These are phyloP conservation scores for Calcarius lapponicus DNA, from an alignment of 2,797 vertebrate genomes.

Conservation along the genomic window DNA sequence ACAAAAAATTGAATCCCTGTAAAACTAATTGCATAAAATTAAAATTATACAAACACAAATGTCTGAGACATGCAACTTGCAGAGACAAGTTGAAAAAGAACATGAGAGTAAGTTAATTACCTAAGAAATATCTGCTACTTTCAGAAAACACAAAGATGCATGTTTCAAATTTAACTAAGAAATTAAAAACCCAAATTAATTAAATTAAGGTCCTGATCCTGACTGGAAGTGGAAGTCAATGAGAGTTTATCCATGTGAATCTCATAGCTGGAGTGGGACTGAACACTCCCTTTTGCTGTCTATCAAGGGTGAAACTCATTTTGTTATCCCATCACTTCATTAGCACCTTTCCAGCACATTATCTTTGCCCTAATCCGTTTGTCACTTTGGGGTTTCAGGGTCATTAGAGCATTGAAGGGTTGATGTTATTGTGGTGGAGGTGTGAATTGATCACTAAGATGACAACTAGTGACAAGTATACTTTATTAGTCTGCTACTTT, in stretches of 20 bases:
- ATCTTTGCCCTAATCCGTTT: constrained; percentile 69
- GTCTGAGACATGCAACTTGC: not conserved
- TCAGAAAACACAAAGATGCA: not conserved
- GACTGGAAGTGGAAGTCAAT: not conserved
- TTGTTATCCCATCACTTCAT: constrained; percentile 70
- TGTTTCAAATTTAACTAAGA: not conserved
- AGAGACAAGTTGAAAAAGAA: not conserved
- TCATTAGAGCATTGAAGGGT: constrained; percentile 85
- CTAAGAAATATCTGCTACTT: not conserved
- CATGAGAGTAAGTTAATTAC: not conserved
- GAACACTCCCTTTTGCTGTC: constrained; percentile 21
- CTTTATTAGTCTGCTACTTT: constrained; percentile 86
- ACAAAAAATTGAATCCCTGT: not conserved
- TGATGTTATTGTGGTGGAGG: constrained; percentile 82
- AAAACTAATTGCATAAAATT: not conserved
- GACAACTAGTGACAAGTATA: constrained; percentile 88
- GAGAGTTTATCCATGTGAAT: not conserved
- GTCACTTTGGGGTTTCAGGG: constrained; percentile 82
- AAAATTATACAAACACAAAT: not conserved
- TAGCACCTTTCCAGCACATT: constrained; percentile 73
- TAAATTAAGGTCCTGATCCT: constrained; percentile 11
- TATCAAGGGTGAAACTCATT: constrained; percentile 2
- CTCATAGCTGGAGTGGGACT: not conserved
- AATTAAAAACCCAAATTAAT: constrained; percentile 26
- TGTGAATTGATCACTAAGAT: constrained; percentile 89